phyloP scores from a whole-genome alignment of 1,140 invertebrate genomes.

The Nephila pilipes region DNA sequence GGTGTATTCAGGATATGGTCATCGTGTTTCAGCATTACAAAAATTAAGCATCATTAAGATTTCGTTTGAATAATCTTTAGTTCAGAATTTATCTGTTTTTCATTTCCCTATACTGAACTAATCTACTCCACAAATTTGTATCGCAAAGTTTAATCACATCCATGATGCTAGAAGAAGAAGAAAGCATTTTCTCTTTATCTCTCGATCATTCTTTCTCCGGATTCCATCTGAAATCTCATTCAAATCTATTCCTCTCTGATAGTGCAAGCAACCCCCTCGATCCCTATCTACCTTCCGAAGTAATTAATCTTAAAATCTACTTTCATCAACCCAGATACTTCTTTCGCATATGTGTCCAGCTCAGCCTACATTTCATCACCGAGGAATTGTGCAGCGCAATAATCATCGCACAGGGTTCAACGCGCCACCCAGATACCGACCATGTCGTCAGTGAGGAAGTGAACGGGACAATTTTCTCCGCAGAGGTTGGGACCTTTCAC shows the following conservation, averaged over 20 bases:
- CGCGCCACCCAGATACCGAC: conserved; percentile 7
- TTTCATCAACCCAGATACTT: conserved; percentile 47
- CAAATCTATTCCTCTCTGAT: not conserved
- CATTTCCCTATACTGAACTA: too few relatives aligned
- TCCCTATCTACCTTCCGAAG: not conserved
- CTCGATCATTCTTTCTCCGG: not conserved
- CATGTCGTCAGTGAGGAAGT: conserved; percentile 46
- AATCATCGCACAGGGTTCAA: conserved; percentile 36
- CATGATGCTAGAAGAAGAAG: too few relatives aligned
- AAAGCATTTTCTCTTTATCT: not conserved
- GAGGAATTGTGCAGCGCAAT: not conserved
- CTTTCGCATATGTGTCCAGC: not conserved
- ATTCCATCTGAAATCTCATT: not conserved
- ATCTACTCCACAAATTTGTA: too few relatives aligned
- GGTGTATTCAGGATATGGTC: too few relatives aligned
- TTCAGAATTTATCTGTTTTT: too few relatives aligned
- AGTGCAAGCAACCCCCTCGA: not conserved
- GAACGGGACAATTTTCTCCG: conserved; percentile 1
- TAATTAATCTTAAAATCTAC: conserved; percentile 12
- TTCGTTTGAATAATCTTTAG: too few relatives aligned
- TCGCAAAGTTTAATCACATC: too few relatives aligned
- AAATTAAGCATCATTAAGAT: too few relatives aligned
- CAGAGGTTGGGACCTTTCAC: conserved; percentile 49
- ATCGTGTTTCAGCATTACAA: too few relatives aligned
- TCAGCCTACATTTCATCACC: not conserved